These are phyloP conservation scores for Pissodes strobi DNA, from an alignment of 1,140 invertebrate genomes.

Conservation along the genomic window DNA sequence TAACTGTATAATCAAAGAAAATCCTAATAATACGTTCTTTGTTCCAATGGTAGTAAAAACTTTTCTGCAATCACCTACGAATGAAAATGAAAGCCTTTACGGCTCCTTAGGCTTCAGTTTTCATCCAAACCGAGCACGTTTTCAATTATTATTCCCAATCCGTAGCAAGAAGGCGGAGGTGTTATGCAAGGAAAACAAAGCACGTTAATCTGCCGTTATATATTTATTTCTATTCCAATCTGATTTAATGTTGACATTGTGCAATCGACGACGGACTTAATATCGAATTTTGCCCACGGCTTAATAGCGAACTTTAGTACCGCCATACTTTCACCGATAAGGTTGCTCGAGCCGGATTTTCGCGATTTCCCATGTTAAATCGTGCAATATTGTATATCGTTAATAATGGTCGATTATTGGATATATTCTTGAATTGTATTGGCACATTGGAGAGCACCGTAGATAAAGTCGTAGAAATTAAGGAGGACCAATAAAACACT, in stretches of 20 bases:
- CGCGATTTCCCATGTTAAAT: too few species aligned
- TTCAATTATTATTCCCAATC: slow-evolving; percentile 16
- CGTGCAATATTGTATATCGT: too few species aligned
- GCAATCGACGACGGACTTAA: slow-evolving; percentile 2
- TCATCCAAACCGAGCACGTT: slow-evolving; percentile 3
- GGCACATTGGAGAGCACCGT: too few species aligned
- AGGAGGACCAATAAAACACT: too few species aligned
- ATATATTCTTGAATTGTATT: too few species aligned
- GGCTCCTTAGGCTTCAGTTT: background rate
- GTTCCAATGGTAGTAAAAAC: too few species aligned
- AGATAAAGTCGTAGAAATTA: too few species aligned
- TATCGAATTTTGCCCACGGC: slow-evolving; percentile 6
- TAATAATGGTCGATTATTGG: too few species aligned
- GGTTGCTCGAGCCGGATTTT: too few species aligned
- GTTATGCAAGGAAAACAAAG: slow-evolving; percentile 17
- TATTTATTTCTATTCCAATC: slow-evolving; percentile 14
- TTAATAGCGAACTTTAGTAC: slow-evolving; percentile 1
- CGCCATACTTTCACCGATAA: slow-evolving; percentile 19
- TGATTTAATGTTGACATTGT: slow-evolving; percentile 21
- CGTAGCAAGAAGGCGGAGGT: slow-evolving; percentile 6
- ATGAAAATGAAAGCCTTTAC: slow-evolving; percentile 1
- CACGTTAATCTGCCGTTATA: slow-evolving; percentile 14
- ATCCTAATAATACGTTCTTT: too few species aligned
- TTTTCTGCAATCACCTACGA: background rate
- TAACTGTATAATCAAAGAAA: too few species aligned